Conservation (phyloP, 2,797 vertebrate genomes). For the Xyrichtys novacula region DNA sequence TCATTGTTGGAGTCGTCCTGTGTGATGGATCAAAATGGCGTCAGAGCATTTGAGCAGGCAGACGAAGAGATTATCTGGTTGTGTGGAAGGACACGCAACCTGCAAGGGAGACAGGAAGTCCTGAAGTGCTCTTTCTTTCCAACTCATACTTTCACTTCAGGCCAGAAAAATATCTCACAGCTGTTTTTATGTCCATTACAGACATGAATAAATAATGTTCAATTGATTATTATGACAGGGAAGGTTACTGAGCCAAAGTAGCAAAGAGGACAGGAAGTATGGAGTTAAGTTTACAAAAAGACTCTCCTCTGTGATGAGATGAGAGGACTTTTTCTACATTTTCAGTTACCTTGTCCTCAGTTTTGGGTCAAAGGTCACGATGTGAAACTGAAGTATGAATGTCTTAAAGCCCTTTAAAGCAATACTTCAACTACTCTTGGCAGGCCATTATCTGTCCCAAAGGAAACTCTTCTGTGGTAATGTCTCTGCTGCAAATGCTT, state of each 20-base stretch:
- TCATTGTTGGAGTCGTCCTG: slow-evolving; percentile 39
- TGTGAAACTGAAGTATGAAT: too few species aligned
- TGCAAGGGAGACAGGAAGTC: slow-evolving; percentile 25
- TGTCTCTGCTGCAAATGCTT: slow-evolving; percentile 9
- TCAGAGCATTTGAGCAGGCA: slow-evolving; percentile 64
- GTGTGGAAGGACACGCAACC: slow-evolving; percentile 62
- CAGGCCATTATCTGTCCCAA: slow-evolving; percentile 19
- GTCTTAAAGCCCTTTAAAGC: not conserved
- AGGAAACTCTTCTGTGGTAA: slow-evolving; percentile 13
- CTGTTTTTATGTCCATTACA: not conserved
- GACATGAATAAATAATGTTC: not conserved
- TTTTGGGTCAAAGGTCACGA: slow-evolving; percentile 4
- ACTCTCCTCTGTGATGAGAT: not conserved
- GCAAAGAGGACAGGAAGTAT: not conserved
- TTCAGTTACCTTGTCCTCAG: not conserved
- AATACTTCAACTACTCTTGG: slow-evolving; percentile 6
- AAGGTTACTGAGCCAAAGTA: not conserved
- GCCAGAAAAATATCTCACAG: not conserved
- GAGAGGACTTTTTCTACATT: not conserved
- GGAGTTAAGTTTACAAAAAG: not conserved
- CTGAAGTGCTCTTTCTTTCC: slow-evolving; percentile 23
- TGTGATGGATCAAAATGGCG: slow-evolving; percentile 80
- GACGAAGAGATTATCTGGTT: slow-evolving; percentile 75
- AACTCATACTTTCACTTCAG: slow-evolving; percentile 30
- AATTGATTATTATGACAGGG: not conserved